phyloP scores from a whole-genome alignment of 2,797 vertebrate species.

The Hydrophis major region DNA sequence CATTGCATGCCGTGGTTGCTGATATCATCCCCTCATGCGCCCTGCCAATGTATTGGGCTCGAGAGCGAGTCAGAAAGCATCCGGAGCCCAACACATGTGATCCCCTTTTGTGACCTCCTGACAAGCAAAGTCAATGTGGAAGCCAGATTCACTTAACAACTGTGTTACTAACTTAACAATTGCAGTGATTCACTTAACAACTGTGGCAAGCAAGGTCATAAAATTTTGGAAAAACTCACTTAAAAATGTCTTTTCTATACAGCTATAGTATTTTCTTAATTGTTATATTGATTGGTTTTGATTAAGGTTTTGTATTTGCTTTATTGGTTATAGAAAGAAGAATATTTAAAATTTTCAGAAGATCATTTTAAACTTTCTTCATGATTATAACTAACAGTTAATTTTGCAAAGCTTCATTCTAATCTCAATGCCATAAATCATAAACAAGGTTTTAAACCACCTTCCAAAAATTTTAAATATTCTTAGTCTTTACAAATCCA shows the following conservation, averaged over 20 bases:
- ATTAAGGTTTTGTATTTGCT: not conserved
- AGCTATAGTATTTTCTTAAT: not conserved
- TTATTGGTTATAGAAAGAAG: not conserved
- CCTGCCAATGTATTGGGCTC: too few relatives aligned
- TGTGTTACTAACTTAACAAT: not conserved
- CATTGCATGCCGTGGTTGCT: too few relatives aligned
- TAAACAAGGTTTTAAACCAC: not conserved
- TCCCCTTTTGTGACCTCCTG: not conserved
- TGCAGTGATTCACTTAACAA: not conserved
- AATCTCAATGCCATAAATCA: not conserved
- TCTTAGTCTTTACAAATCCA: not conserved
- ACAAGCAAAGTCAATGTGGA: not conserved
- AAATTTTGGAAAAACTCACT: not conserved
- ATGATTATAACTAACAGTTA: not conserved
- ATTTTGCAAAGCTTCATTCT: not conserved
- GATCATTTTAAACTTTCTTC: not conserved
- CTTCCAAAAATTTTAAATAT: not conserved
- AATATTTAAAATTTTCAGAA: not conserved
- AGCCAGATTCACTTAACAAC: not conserved
- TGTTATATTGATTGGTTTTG: not conserved
- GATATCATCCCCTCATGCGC: too few relatives aligned
- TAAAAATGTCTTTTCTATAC: not conserved
- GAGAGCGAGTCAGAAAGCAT: too few relatives aligned
- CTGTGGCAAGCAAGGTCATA: not conserved
- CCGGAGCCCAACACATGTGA: too few relatives aligned